Percentiles rank a stretch among this genome's conserved stretches.
phyloP scores from a whole-genome alignment of 2,113 vertebrate genomes.

The Calyptomena viridis region DNA sequence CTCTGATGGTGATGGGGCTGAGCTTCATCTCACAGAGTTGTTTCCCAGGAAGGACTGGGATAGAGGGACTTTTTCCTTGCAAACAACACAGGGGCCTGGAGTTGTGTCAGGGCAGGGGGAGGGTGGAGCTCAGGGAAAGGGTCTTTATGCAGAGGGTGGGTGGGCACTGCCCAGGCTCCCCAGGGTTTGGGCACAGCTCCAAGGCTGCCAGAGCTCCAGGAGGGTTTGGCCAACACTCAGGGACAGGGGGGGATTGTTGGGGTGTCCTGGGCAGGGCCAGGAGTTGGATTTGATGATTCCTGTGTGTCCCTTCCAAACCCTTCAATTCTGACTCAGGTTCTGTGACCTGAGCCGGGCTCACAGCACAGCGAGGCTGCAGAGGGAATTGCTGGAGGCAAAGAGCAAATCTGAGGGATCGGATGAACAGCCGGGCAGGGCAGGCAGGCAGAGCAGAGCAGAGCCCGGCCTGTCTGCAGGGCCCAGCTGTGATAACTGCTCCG shows the following conservation, averaged over 20 bases:
- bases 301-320: no score
- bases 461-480: background rate
- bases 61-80: background rate
- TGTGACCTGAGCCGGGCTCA: background rate
- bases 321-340: no score
- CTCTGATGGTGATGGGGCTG: fast-evolving
- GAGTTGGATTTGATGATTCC: background rate
- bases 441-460: background rate
- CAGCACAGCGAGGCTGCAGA: background rate
- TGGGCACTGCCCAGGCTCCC: background rate
- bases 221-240: background rate
- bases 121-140: background rate
- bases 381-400: background rate
- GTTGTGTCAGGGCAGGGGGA: background rate
- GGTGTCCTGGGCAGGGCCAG: background rate
- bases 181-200: no score
- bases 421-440: background rate
- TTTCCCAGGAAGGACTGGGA: no score
- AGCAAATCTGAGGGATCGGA: background rate
- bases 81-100: background rate
- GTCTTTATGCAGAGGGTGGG: no score
- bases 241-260: background rate
- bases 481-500: background rate
- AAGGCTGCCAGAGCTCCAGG: background rate
- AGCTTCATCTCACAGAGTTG: background rate